Percentiles rank a stretch among this genome's conserved stretches.
These are phyloP conservation scores for Lemur catta DNA, from an alignment of 2,797 vertebrate species.

Conservation along the genomic window DNA sequence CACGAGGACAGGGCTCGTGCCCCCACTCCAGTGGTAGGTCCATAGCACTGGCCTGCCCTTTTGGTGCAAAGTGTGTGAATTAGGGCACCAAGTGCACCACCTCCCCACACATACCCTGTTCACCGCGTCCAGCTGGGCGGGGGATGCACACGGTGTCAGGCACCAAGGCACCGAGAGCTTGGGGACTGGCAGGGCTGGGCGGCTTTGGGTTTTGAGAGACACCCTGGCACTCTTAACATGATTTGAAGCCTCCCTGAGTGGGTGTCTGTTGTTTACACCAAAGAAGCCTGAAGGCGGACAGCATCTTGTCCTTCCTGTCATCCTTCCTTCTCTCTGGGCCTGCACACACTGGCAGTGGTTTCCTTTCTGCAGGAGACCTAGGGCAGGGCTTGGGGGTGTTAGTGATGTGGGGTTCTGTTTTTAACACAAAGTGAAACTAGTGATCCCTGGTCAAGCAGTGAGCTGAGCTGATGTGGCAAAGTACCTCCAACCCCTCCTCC, in stretches of 20 bases:
- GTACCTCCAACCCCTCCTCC: neutral
- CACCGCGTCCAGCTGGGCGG: neutral
- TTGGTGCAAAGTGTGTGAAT: neutral
- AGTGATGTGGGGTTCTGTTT: neutral
- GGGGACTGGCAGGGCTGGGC: neutral
- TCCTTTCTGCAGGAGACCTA: neutral
- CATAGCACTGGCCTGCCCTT: neutral
- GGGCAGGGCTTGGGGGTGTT: neutral
- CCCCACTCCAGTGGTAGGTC: neutral
- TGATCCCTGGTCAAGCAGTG: neutral
- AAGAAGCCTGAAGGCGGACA: neutral
- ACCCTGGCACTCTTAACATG: neutral
- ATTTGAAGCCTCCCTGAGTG: neutral
- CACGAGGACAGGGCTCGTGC: neutral
- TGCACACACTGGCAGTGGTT: neutral
- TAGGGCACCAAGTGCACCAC: neutral
- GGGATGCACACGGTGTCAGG: neutral
- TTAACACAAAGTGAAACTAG: neutral
- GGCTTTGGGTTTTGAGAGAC: neutral
- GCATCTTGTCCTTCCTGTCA: neutral
- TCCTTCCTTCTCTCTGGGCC: neutral
- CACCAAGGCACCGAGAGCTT: neutral
- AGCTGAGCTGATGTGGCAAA: neutral
- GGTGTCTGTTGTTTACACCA: neutral
- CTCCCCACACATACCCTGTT: neutral